phyloP scores from a whole-genome alignment of 2,113 vertebrate species.

The Sylvilagus bachmani region DNA sequence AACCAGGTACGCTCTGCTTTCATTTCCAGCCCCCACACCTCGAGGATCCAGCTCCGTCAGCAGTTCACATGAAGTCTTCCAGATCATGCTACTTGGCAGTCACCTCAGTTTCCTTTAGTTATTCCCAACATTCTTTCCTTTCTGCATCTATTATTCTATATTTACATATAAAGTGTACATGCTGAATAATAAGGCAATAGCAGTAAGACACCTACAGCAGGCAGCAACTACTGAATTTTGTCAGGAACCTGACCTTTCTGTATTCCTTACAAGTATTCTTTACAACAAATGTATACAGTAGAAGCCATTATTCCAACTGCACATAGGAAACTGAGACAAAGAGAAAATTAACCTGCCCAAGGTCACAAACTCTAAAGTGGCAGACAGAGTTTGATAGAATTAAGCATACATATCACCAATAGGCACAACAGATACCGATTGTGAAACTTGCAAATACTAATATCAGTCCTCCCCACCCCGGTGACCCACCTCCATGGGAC shows the following conservation, averaged over 20 bases:
- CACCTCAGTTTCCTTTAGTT: background rate
- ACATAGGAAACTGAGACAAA: background rate
- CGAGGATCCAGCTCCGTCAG: background rate
- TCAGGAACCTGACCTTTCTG: background rate
- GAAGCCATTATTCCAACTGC: background rate
- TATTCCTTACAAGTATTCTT: background rate
- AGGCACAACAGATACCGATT: background rate
- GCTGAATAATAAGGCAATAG: background rate
- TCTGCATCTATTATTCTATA: background rate
- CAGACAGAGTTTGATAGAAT: background rate
- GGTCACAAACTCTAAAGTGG: background rate
- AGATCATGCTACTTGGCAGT: background rate
- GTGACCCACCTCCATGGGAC: too few relatives aligned
- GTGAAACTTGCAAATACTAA: background rate
- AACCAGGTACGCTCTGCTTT: background rate
- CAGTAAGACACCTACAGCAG: background rate
- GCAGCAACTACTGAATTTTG: background rate
- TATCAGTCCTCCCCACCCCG: background rate
- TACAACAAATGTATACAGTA: background rate
- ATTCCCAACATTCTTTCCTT: background rate
- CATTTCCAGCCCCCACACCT: background rate
- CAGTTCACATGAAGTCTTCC: background rate
- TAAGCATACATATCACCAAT: background rate
- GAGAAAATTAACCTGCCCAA: background rate
- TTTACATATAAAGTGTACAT: background rate